These are phyloP conservation scores for Cacatua alba DNA, from an alignment of 2,113 vertebrate species.

Conservation along the genomic window DNA sequence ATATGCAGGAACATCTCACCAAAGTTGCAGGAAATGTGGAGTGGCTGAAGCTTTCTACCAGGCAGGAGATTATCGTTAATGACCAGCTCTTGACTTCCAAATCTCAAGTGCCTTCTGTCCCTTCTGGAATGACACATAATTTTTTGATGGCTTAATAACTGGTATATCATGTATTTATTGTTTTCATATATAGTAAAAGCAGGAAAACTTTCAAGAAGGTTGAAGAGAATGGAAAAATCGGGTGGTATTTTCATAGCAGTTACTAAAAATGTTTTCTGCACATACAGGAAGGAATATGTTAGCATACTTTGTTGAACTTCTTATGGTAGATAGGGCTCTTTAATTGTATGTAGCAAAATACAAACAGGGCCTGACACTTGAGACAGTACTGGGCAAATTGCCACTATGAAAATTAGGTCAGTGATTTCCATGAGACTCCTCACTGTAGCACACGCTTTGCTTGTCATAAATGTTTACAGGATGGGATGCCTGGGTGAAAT, in stretches of 20 bases:
- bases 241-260: not conserved
- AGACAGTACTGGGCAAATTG: constrained; percentile 1
- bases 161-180: constrained; percentile 75
- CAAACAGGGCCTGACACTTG: not conserved
- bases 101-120: not conserved
- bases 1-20: not conserved
- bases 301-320: constrained; percentile 2
- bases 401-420: not conserved
- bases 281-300: not conserved
- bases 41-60: constrained; percentile 6
- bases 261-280: constrained; percentile 36
- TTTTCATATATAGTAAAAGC: constrained; percentile 57
- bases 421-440: constrained; percentile 20
- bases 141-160: constrained; percentile 41
- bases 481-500: not conserved
- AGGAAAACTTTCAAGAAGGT: not conserved
- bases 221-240: constrained; percentile 1
- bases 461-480: constrained; percentile 40
- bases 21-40: not conserved
- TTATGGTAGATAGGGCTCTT: constrained; percentile 44
- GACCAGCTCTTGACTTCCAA: not conserved
- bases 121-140: not conserved
- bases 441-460: not conserved
- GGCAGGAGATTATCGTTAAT: not conserved
- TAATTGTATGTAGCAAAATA: constrained; percentile 40